phyloP scores from a whole-genome alignment of 1,140 invertebrate genomes.

The Cecropterus lyciades region DNA sequence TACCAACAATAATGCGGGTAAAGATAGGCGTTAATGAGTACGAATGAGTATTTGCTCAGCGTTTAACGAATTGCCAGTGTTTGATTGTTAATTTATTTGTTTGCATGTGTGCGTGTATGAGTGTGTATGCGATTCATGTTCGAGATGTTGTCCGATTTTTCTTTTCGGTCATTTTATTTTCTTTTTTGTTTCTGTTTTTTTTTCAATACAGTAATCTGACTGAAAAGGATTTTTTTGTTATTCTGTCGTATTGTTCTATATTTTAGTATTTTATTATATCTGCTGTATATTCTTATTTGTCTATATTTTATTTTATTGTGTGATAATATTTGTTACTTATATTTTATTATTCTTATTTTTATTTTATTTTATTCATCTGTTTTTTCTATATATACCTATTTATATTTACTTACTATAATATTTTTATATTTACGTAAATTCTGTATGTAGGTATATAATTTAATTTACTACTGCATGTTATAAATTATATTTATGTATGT shows the following conservation, averaged over 20 bases:
- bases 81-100: constrained; percentile 59
- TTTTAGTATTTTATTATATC: constrained; percentile 19
- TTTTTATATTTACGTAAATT: constrained; percentile 36
- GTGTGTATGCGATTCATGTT: constrained; percentile 49
- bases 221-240: constrained; percentile 61
- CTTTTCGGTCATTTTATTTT: constrained; percentile 59
- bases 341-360: neutral
- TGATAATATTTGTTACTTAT: too few relatives aligned
- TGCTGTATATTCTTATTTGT: neutral
- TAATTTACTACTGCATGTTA: neutral
- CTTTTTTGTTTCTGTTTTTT: constrained; percentile 40
- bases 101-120: constrained; percentile 30
- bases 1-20: constrained; percentile 70
- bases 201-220: constrained; percentile 52
- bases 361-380: neutral
- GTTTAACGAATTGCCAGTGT: constrained; percentile 18
- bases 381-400: constrained; percentile 24
- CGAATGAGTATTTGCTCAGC: constrained; percentile 10
- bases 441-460: too few relatives aligned
- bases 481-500: neutral
- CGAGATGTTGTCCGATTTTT: constrained; percentile 37
- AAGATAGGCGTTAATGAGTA: neutral
- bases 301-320: too few relatives aligned
- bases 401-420: constrained; percentile 29
- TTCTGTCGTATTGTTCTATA: constrained; percentile 14